These are phyloP conservation scores for Hoplodrina blanda DNA, from an alignment of 2,888 invertebrate genomes.

Conservation along the genomic window DNA sequence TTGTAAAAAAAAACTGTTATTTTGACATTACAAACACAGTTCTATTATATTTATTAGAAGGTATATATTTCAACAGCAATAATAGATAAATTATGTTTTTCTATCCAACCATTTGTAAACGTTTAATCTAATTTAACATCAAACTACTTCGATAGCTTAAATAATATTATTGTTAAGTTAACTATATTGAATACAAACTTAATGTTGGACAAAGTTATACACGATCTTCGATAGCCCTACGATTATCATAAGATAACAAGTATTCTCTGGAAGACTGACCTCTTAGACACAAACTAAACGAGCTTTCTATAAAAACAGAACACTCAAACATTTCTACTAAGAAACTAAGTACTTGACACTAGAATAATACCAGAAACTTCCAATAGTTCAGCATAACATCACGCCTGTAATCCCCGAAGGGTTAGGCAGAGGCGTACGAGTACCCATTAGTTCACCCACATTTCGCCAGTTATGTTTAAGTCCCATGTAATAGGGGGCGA, in stretches of 20 bases:
- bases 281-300: conserved; percentile 12
- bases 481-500: too few relatives aligned
- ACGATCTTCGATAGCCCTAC: not conserved
- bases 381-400: not conserved
- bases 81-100: too few relatives aligned
- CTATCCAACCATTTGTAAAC: too few relatives aligned
- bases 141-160: not conserved
- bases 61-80: too few relatives aligned
- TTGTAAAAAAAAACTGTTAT: too few relatives aligned
- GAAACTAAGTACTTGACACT: not conserved
- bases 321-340: not conserved
- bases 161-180: not conserved
- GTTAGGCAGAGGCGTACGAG: too few relatives aligned
- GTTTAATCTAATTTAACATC: not conserved
- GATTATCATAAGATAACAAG: not conserved
- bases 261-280: not conserved
- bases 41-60: too few relatives aligned
- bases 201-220: not conserved
- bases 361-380: not conserved
- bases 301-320: conserved; percentile 3
- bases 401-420: too few relatives aligned
- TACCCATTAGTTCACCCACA: too few relatives aligned
- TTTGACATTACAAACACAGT: too few relatives aligned
- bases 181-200: not conserved
- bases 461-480: too few relatives aligned